phyloP scores from a whole-genome alignment of 2,888 invertebrate species.

The Clepsis dumicolana region DNA sequence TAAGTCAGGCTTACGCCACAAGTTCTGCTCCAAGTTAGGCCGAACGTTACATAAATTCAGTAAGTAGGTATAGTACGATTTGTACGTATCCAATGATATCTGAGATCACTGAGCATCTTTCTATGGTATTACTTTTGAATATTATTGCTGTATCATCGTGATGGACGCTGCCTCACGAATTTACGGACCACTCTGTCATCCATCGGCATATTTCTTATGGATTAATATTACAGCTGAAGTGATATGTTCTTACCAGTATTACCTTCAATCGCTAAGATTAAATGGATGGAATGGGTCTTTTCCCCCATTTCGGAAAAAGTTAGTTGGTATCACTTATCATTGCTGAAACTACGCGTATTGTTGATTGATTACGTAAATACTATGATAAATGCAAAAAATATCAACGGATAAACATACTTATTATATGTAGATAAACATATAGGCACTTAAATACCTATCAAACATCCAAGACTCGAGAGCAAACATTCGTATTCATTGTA shows the following conservation, averaged over 20 bases:
- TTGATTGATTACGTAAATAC: not conserved
- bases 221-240: not conserved
- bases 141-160: not conserved
- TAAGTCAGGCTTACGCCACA: conserved; percentile 42
- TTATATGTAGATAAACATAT: no score
- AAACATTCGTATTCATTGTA: no score
- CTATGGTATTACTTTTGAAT: conserved; percentile 17
- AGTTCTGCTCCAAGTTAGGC: conserved; percentile 32
- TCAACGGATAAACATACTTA: no score
- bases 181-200: not conserved
- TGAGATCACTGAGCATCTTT: not conserved
- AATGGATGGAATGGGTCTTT: not conserved
- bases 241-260: not conserved
- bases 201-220: conserved; percentile 1
- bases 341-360: not conserved
- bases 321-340: not conserved
- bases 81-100: not conserved
- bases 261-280: not conserved
- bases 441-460: no score
- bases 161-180: conserved; percentile 3
- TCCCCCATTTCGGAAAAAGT: not conserved
- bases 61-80: conserved; percentile 6
- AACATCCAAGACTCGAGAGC: no score
- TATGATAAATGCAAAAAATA: not conserved
- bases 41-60: conserved; percentile 20